Base-by-base conservation (phyloP, 2,888 invertebrate genomes). In the Acleris holmiana region DNA sequence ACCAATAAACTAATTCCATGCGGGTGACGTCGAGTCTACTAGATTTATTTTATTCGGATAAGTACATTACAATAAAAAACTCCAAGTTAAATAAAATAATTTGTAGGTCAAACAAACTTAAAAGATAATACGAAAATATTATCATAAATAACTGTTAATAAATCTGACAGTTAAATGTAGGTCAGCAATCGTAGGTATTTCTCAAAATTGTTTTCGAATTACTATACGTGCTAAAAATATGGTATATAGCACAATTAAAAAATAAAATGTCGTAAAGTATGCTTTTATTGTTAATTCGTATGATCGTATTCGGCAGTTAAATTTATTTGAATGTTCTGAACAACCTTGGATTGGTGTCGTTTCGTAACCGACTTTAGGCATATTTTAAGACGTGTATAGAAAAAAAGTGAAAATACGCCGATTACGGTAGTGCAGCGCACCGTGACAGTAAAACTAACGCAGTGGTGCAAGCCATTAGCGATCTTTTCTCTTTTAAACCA, bases 331-430 rank as follows among this genome's bases (percentile, higher is more conserved):
- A 64, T 64, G 63, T 41, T 46, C 55, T 13, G 54, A 56, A 13
- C 55, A 68, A 73, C 73, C 77, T 76, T 79, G 77, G 73, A 69
- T 23, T 18, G 23, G 46, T 51, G 50, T 56, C n/a, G 61, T 61
- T 60, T 57, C 59, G 61, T 68, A 66, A 66, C 55, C 55, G 50
- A 57, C 59, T 44, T 69, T 67, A 73, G 76, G 75, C 76, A 79
- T 79, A 78, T 78, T 82, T 82, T 76, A 76, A 70, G 75, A 71
- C 62, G 71, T 72, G 70, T 65, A 50, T 46, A 65, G 74, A 77
- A 82, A 83, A 83, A 79, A 83, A 83, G 80, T 78, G 82, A 80
- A 84, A 84, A 78, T 77, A 67, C 73, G 69, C 72, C 69, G 76
- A 78, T 79, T 75, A 76, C 75, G 72, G 71, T 72, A 69, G 53